phyloP scores from a whole-genome alignment of 2,113 vertebrate genomes.

The Hemiprocne comata region DNA sequence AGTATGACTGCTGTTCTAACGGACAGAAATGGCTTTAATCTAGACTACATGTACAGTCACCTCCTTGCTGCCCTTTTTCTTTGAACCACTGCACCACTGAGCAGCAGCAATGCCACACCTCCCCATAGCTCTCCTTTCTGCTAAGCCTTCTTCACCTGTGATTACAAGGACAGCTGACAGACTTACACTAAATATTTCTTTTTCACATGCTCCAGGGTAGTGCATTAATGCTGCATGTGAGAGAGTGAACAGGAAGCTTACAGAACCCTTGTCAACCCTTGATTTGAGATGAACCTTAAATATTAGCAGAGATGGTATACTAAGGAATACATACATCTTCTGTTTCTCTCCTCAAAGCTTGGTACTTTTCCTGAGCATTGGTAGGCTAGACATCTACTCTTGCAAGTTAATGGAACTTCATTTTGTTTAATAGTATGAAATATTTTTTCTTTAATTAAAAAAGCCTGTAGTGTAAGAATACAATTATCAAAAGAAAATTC shows the following conservation, averaged over 20 bases:
- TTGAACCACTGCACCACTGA: no score
- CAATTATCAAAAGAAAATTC: not conserved
- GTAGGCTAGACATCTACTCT: not conserved
- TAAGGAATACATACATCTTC: not conserved
- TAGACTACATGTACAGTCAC: rapidly evolving
- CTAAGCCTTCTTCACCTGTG: not conserved
- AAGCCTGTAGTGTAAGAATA: not conserved
- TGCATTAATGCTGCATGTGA: not conserved
- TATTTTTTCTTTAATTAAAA: not conserved
- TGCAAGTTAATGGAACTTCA: not conserved
- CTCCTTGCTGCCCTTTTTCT: rapidly evolving
- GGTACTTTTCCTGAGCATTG: not conserved
- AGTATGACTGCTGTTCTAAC: not conserved
- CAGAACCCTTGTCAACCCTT: not conserved
- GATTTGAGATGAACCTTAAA: not conserved
- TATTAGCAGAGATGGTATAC: not conserved
- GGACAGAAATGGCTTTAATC: not conserved
- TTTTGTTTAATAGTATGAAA: not conserved
- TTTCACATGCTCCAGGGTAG: not conserved
- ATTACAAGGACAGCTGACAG: not conserved
- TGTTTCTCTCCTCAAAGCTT: not conserved
- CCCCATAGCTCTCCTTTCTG: not conserved
- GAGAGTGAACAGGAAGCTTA: not conserved
- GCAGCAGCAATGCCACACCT: not conserved
- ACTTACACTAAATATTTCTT: not conserved